These are phyloP conservation scores for Pseudorhiza aurosa DNA, from an alignment of 30 jellyfish, hydroid and myxozoan genomes.

Conservation along the genomic window DNA sequence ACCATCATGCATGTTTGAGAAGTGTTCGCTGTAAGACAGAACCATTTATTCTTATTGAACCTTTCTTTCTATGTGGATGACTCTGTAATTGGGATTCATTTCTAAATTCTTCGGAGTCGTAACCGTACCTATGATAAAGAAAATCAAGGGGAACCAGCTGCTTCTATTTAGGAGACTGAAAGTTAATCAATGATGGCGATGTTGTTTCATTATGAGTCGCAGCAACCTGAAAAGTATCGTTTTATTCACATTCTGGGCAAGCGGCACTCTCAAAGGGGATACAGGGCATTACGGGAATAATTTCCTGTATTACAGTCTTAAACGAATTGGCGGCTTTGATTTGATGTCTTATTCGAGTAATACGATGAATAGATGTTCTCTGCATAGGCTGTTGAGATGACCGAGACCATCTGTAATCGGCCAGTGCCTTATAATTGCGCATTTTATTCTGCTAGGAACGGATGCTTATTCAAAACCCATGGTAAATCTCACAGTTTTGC, in stretches of 20 bases:
- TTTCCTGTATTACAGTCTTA: background rate
- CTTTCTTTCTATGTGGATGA: background rate
- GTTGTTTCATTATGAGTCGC: background rate
- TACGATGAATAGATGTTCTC: background rate
- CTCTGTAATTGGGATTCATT: background rate
- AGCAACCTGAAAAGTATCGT: too few species aligned
- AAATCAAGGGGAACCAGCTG: background rate
- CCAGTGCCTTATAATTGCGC: background rate
- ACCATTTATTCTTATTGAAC: too few species aligned
- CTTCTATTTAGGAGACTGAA: background rate
- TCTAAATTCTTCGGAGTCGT: background rate
- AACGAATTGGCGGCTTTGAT: background rate
- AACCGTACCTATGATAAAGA: background rate
- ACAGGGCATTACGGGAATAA: background rate
- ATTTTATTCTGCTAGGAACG: background rate
- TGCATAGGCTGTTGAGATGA: background rate
- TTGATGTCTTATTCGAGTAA: background rate
- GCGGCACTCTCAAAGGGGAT: constrained; percentile 15
- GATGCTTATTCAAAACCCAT: too few species aligned
- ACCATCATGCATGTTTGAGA: too few species aligned
- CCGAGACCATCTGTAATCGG: constrained; percentile 1
- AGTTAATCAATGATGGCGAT: background rate
- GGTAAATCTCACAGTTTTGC: too few species aligned
- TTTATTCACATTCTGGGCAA: background rate
- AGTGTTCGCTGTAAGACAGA: too few species aligned